Evolutionary conservation across 2,888 invertebrate genomes (phyloP).

Genomic region (Chydorus sphaericus): DNA sequence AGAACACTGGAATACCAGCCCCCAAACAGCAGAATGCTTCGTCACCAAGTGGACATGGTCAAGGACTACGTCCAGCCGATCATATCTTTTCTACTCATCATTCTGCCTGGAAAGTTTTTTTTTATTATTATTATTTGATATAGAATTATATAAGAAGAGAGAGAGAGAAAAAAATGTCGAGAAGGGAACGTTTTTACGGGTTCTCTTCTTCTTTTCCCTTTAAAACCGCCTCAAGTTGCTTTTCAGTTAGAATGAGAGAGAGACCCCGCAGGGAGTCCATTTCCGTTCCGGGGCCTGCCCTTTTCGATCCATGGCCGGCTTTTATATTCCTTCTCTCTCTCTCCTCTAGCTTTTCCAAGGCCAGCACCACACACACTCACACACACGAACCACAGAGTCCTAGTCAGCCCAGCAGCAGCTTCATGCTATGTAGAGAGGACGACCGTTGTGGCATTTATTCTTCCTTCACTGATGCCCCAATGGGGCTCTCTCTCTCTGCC

Average conservation of each 20-base stretch:
- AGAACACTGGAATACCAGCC: too few species aligned
- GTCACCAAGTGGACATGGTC: too few species aligned
- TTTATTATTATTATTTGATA: too few species aligned
- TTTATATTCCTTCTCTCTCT: background rate
- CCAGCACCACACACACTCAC: background rate
- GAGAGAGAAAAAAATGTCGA: background rate
- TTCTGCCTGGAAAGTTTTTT: too few species aligned
- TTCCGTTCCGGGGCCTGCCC: constrained; percentile 8
- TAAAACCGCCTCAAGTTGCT: constrained; percentile 8
- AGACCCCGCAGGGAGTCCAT: background rate
- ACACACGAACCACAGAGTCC: background rate
- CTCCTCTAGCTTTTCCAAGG: background rate
- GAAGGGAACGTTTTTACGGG: background rate
- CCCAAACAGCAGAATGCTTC: too few species aligned
- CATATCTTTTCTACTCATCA: too few species aligned
- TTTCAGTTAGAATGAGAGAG: background rate
- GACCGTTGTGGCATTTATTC: constrained; percentile 8
- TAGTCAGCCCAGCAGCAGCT: background rate
- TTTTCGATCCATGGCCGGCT: constrained; percentile 7
- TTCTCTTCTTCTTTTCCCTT: constrained; percentile 3
- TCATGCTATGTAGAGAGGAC: background rate
- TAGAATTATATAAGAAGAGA: too few species aligned
- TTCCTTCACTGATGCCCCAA: too few species aligned
- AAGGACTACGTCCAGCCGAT: too few species aligned
- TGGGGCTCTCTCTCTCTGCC: background rate